phyloP scores from a whole-genome alignment of 1,140 invertebrate genomes.

The Elysia chlorotica region DNA sequence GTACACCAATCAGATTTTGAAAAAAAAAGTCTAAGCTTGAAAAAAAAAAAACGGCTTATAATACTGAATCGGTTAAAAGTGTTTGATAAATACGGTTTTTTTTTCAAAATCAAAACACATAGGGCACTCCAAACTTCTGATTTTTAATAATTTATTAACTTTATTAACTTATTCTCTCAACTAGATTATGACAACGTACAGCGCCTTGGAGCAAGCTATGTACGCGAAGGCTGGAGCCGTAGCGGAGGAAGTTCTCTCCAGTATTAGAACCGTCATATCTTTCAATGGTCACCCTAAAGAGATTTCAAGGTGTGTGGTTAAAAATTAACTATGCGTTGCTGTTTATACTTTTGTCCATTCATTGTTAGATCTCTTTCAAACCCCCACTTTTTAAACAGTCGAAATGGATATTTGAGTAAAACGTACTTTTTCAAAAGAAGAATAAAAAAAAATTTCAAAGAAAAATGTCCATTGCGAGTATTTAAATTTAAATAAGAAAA shows the following conservation, averaged over 20 bases:
- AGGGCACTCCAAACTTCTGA: no score
- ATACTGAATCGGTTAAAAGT: no score
- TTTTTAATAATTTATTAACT: no score
- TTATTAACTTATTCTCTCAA: no score
- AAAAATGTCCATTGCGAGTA: neutral
- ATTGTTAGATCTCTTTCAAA: neutral
- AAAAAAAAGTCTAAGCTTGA: no score
- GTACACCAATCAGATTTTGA: no score
- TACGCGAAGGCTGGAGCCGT: slow-evolving; percentile 59
- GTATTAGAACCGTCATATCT: slow-evolving; percentile 59
- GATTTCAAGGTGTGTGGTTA: neutral
- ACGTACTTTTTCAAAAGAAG: neutral
- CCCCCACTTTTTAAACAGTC: neutral
- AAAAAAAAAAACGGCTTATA: no score
- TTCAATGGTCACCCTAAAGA: slow-evolving; percentile 51
- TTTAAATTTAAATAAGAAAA: no score
- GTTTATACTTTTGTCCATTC: neutral
- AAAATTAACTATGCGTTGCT: neutral
- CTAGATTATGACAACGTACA: slow-evolving; percentile 36
- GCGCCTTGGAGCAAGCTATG: slow-evolving; percentile 42
- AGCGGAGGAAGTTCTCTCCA: slow-evolving; percentile 60
- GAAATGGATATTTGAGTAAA: neutral
- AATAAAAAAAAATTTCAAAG: no score
- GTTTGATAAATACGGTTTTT: no score
- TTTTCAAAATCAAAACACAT: no score